A percentile compares a stretch with the other conserved stretches of the same genome.
Evolutionary conservation across 2,888 invertebrate genomes (phyloP).

Genomic region (Dorcus parallelipipedus): DNA sequence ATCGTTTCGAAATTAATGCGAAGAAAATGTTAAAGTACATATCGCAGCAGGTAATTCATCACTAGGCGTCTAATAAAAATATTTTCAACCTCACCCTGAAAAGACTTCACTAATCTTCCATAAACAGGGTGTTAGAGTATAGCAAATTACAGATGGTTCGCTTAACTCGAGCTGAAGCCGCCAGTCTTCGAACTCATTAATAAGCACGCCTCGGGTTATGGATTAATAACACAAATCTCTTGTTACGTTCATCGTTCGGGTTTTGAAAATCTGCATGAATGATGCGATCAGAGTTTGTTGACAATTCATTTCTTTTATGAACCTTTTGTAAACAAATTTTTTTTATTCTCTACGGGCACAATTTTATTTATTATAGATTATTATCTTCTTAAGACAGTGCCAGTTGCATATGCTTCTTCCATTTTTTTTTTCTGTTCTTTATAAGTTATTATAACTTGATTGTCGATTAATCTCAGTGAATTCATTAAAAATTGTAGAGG

Average conservation of each 20-base stretch:
- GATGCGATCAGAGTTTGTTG: neutral
- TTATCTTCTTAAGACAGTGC: no score
- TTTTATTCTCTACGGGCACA: neutral
- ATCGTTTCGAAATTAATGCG: constrained; percentile 25
- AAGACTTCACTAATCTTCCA: constrained; percentile 10
- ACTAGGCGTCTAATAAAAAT: neutral
- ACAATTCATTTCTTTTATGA: neutral
- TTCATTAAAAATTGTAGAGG: no score
- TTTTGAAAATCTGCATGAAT: constrained; percentile 26
- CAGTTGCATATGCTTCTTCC: no score
- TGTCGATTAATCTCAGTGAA: no score
- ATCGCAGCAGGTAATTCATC: constrained; percentile 9
- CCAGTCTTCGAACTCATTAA: constrained; percentile 31
- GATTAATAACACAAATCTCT: constrained; percentile 31
- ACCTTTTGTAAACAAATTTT: neutral
- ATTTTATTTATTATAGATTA: no score
- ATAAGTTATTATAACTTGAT: no score
- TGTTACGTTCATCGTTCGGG: constrained; percentile 22
- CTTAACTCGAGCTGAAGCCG: constrained; percentile 3
- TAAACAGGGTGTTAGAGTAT: constrained; percentile 2
- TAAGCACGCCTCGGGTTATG: constrained; percentile 27
- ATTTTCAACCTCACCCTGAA: neutral
- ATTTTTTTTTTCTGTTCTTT: no score
- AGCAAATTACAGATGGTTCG: constrained; percentile 4
- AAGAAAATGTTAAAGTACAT: constrained; percentile 20